These are phyloP conservation scores for Plebejus melissa DNA, from an alignment of 2,888 invertebrate species.

Conservation along the genomic window DNA sequence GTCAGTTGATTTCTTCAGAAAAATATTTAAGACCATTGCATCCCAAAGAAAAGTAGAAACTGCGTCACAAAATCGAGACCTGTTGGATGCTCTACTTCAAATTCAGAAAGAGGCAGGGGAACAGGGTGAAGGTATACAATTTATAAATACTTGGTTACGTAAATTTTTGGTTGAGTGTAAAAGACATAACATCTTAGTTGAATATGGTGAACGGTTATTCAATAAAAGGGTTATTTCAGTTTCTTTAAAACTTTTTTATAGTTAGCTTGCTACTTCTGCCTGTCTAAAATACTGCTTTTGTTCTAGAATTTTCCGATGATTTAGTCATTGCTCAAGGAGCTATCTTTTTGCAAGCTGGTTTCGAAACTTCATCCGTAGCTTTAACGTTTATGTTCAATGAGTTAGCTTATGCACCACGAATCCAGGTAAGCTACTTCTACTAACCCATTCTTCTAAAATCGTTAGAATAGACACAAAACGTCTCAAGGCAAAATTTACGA, in stretches of 20 bases:
- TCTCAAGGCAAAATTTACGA: too few species aligned
- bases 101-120: slow-evolving; percentile 47
- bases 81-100: slow-evolving; percentile 53
- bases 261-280: not conserved
- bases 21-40: slow-evolving; percentile 44
- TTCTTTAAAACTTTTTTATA: too few species aligned
- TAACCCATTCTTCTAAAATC: not conserved
- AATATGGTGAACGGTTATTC: too few species aligned
- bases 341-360: slow-evolving; percentile 48
- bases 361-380: slow-evolving; percentile 47
- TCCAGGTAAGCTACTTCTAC: not conserved
- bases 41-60: slow-evolving; percentile 43
- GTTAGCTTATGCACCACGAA: not conserved
- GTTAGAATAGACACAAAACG: too few species aligned
- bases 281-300: not conserved
- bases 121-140: slow-evolving; percentile 49
- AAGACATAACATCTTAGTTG: too few species aligned
- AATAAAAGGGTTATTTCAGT: too few species aligned
- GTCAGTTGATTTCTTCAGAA: slow-evolving; percentile 44
- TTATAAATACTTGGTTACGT: too few species aligned
- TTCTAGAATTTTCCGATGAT: slow-evolving; percentile 28
- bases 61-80: slow-evolving; percentile 43
- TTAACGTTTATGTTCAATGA: slow-evolving; percentile 33
- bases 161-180: too few species aligned
- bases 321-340: slow-evolving; percentile 47